Conservation (phyloP, 2,113 vertebrate genomes). For the Antidorcas marsupialis region DNA sequence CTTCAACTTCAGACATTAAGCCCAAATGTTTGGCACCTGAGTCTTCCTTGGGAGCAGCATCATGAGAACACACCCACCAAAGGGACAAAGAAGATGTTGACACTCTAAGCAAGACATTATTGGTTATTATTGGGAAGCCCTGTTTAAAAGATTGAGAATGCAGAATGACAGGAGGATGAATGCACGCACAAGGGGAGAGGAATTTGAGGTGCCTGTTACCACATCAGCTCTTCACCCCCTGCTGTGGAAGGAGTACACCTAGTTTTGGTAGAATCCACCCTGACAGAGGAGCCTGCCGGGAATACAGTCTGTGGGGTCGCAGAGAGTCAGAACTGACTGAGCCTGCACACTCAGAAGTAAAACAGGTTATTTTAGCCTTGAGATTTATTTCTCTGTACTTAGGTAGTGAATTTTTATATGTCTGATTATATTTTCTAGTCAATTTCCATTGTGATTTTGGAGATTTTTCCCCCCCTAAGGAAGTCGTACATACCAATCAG, state of each 20-base stretch:
- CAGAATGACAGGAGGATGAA: background rate
- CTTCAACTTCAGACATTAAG: background rate
- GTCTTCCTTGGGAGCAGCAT: background rate
- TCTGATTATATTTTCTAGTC: background rate
- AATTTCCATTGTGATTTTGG: background rate
- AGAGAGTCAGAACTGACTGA: background rate
- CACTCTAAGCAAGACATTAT: background rate
- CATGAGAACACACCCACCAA: background rate
- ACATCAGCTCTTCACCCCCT: background rate
- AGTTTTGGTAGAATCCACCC: background rate
- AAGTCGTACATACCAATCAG: background rate
- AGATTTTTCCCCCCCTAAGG: background rate
- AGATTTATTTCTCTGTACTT: background rate
- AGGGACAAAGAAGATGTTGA: background rate
- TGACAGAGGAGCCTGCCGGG: rapidly evolving
- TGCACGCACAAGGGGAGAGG: background rate
- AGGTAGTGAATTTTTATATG: background rate
- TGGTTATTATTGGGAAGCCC: background rate
- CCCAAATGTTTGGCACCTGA: background rate
- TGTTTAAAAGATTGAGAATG: background rate
- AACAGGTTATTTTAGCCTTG: background rate
- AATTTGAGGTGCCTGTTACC: rapidly evolving
- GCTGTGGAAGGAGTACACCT: background rate
- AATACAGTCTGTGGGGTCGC: rapidly evolving
- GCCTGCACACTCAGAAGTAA: background rate